These are phyloP conservation scores for Macaria notata DNA, from an alignment of 2,888 invertebrate species.

Conservation along the genomic window DNA sequence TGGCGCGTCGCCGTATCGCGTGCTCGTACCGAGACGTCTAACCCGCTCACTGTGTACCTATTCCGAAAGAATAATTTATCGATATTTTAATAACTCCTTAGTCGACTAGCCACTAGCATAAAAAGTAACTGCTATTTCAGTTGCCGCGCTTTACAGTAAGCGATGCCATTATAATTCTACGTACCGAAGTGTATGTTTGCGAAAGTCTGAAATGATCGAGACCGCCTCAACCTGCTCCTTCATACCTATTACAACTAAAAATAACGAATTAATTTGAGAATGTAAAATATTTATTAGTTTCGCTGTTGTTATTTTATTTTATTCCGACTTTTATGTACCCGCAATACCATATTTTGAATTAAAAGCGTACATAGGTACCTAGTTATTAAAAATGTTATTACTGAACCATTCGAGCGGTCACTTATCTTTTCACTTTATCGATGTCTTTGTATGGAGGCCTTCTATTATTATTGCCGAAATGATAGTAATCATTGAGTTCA, in stretches of 20 bases:
- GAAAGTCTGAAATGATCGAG: neutral
- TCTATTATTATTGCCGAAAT: constrained; percentile 11
- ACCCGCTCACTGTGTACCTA: constrained; percentile 14
- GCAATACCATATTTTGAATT: too few species aligned
- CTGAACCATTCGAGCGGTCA: too few species aligned
- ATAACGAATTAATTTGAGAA: too few species aligned
- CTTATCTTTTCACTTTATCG: neutral
- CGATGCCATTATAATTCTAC: neutral
- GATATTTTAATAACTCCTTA: constrained; percentile 39
- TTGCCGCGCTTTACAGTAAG: constrained; percentile 3
- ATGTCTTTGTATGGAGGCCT: neutral
- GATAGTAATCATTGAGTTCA: constrained; percentile 20
- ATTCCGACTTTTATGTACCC: too few species aligned
- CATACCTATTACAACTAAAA: too few species aligned
- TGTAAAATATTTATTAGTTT: too few species aligned
- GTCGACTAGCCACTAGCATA: constrained; percentile 25
- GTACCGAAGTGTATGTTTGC: neutral
- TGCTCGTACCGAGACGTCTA: constrained; percentile 24
- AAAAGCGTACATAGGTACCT: too few species aligned
- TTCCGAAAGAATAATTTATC: constrained; percentile 32
- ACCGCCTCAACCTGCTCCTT: too few species aligned
- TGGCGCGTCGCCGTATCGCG: constrained; percentile 41
- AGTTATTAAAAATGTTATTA: too few species aligned
- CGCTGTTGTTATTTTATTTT: too few species aligned
- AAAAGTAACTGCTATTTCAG: constrained; percentile 10